These are phyloP conservation scores for Linurgus olivaceus DNA, from an alignment of 2,797 vertebrate species.

Conservation along the genomic window DNA sequence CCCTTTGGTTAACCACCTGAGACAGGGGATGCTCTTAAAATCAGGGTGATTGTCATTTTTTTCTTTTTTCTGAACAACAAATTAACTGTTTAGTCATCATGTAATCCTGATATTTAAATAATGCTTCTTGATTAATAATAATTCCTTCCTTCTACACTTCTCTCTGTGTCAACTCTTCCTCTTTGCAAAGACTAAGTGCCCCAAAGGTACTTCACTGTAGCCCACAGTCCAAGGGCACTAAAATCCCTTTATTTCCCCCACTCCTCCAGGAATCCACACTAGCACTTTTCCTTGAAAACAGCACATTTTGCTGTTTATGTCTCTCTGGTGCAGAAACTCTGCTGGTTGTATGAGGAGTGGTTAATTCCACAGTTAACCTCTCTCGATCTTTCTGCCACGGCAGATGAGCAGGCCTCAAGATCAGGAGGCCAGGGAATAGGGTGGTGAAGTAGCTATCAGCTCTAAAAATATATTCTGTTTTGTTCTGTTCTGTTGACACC, in stretches of 20 bases:
- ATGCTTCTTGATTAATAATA: not conserved
- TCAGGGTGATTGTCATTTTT: not conserved
- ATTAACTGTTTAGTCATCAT: not conserved
- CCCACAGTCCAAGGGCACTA: not conserved
- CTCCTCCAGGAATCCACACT: not conserved
- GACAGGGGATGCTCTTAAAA: not conserved
- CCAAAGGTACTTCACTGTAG: not conserved
- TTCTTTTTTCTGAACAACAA: not conserved
- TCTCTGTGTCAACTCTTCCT: not conserved
- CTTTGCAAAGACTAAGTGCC: not conserved
- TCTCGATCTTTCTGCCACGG: not conserved
- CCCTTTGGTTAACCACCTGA: not conserved
- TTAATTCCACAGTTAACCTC: slow-evolving; percentile 50
- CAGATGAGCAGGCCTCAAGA: not conserved
- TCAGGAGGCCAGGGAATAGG: slow-evolving; percentile 25
- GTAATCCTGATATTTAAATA: not conserved
- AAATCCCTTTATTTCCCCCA: slow-evolving; percentile 9
- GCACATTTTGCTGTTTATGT: slow-evolving; percentile 3
- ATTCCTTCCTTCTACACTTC: not conserved
- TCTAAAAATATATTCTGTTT: not conserved
- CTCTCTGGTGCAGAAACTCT: not conserved
- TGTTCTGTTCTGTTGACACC: not conserved
- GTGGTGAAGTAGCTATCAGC: not conserved
- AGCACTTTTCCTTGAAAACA: slow-evolving; percentile 1
- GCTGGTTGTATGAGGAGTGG: not conserved